Percentiles rank a stretch among this genome's conserved stretches.
These are phyloP conservation scores for Cinclus mexicanus DNA, from an alignment of 2,113 vertebrate genomes.

Conservation along the genomic window DNA sequence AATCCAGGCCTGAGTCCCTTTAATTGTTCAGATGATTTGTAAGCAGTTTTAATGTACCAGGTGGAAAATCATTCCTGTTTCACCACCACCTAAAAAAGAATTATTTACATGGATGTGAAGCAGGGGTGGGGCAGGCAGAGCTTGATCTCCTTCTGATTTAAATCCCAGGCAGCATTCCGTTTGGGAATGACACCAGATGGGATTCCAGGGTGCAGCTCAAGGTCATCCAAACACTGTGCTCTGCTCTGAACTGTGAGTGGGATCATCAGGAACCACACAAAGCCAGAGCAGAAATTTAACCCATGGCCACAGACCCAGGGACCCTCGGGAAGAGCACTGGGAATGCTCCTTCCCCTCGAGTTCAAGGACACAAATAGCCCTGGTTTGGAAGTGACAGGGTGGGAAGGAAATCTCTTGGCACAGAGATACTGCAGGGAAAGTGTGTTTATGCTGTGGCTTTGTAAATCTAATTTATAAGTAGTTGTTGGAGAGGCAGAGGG, in stretches of 20 bases:
- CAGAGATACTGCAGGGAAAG: accelerated
- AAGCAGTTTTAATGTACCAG: background rate
- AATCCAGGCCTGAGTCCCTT: background rate
- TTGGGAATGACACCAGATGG: slow-evolving; percentile 27
- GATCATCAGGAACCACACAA: background rate
- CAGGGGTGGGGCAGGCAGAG: background rate
- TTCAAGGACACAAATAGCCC: background rate
- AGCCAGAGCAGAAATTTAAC: background rate
- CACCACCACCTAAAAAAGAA: background rate
- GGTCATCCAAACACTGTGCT: background rate
- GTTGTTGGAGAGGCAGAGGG: background rate
- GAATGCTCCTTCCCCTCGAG: background rate
- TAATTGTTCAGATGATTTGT: background rate
- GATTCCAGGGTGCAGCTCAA: slow-evolving; percentile 36
- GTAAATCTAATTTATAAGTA: accelerated
- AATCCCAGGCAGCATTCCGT: background rate
- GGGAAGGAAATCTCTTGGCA: background rate
- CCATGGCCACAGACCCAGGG: background rate
- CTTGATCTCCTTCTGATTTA: background rate
- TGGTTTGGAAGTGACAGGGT: accelerated
- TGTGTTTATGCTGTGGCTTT: accelerated
- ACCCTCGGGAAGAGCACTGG: background rate
- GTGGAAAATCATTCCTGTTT: background rate
- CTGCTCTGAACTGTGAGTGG: background rate
- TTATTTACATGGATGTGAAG: background rate